Conservation (phyloP, 2,113 vertebrate genomes). For the Panthera leo region DNA sequence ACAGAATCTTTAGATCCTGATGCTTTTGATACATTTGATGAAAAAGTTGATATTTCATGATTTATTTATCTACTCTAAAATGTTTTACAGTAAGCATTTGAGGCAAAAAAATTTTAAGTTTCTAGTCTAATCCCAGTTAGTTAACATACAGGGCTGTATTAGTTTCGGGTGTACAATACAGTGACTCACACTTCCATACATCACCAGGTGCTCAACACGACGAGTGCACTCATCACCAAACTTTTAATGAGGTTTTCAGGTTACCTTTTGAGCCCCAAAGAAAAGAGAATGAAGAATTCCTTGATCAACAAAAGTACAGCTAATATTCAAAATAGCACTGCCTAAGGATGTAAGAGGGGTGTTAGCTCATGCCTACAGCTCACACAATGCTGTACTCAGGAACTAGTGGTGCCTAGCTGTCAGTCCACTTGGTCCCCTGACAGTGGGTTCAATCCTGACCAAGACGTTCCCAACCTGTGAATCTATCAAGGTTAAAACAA, state of each 20-base stretch:
- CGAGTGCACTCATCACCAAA: neutral
- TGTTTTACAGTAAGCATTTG: neutral
- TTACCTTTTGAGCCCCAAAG: neutral
- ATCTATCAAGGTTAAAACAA: conserved; percentile 13
- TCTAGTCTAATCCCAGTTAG: neutral
- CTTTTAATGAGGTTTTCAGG: conserved; percentile 4
- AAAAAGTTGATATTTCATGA: conserved; percentile 21
- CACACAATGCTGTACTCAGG: neutral
- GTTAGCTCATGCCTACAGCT: neutral
- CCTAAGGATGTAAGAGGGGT: neutral
- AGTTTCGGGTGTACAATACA: neutral
- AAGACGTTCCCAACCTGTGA: neutral
- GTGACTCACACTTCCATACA: neutral
- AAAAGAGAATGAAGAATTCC: neutral
- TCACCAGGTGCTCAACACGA: neutral
- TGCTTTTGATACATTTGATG: neutral
- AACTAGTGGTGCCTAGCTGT: neutral
- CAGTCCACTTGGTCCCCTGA: neutral
- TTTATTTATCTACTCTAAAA: neutral
- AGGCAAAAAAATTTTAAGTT: neutral
- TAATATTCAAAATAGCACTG: neutral
- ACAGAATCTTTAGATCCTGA: neutral
- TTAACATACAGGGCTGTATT: neutral
- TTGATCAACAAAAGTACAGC: neutral
- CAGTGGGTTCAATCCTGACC: neutral